Conservation (phyloP, 2,797 vertebrate species). For the Psittacula echo region DNA sequence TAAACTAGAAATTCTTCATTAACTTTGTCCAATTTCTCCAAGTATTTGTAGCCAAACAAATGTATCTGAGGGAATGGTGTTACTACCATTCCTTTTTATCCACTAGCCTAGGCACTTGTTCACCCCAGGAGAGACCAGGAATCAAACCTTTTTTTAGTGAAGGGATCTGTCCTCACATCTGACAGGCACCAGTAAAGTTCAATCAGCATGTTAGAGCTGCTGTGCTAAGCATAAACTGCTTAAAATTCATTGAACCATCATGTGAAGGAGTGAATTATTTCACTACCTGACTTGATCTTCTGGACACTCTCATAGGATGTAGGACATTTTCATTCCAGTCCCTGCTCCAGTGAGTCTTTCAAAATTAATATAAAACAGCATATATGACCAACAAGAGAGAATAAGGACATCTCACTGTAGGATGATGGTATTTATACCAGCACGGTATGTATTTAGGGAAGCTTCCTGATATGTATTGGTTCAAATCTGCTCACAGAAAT, state of each 20-base stretch:
- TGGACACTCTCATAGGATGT: background rate
- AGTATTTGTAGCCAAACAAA: background rate
- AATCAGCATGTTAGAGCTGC: background rate
- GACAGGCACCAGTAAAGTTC: background rate
- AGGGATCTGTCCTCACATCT: conserved; percentile 29
- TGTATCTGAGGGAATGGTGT: background rate
- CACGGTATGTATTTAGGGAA: background rate
- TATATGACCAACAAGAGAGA: background rate
- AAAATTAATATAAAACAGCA: background rate
- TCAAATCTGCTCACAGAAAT: background rate
- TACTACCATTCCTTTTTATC: background rate
- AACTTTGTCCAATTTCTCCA: background rate
- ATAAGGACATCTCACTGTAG: background rate
- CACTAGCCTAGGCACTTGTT: background rate
- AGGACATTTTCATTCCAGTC: background rate
- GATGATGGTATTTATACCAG: background rate
- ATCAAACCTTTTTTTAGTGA: conserved; percentile 17
- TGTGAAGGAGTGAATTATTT: conserved; percentile 28
- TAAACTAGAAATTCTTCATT: background rate
- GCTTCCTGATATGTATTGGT: background rate
- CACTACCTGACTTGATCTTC: background rate
- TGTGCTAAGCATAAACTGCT: background rate
- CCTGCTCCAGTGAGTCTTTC: background rate
- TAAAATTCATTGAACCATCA: conserved; percentile 51
- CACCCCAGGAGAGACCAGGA: background rate